Evolutionary conservation across 2,113 vertebrate genomes (phyloP).

Genomic region (Ictidomys tridecemlineatus): DNA sequence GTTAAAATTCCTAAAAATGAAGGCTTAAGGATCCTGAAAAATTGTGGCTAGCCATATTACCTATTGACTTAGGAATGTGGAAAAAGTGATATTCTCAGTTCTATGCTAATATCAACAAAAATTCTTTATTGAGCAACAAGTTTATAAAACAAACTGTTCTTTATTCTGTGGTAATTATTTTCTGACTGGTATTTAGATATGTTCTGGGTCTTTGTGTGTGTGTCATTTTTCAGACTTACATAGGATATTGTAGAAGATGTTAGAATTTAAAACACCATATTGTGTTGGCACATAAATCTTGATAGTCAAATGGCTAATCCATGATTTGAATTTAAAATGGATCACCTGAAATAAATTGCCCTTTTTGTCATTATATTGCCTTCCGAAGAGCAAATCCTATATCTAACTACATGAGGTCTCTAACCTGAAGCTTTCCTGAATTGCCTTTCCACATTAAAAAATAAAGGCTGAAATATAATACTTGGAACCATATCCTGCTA

Average conservation of each 20-base stretch:
- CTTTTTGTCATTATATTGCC: not conserved
- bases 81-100: slow-evolving; percentile 37
- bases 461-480: slow-evolving; percentile 45
- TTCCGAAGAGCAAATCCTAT: not conserved
- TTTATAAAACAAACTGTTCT: slow-evolving; percentile 35
- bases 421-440: slow-evolving; percentile 29
- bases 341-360: slow-evolving; percentile 38
- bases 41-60: not conserved
- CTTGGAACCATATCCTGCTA: not conserved
- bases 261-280: not conserved
- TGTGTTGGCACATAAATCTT: not conserved
- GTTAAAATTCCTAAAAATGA: slow-evolving; percentile 71
- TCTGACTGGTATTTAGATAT: not conserved
- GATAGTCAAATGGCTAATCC: slow-evolving; percentile 18
- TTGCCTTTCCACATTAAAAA: slow-evolving; percentile 62
- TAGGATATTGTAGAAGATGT: not conserved
- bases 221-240: not conserved
- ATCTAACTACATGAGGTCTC: not conserved
- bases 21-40: slow-evolving; percentile 44
- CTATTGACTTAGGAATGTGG: slow-evolving; percentile 30
- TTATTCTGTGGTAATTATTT: slow-evolving; percentile 47
- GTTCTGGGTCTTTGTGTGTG: not conserved
- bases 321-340: not conserved
- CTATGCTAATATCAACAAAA: slow-evolving; percentile 16
- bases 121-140: slow-evolving; percentile 19